Evolutionary conservation across 2,797 vertebrate genomes (phyloP).

Genomic region (Podarcis lilfordi): DNA sequence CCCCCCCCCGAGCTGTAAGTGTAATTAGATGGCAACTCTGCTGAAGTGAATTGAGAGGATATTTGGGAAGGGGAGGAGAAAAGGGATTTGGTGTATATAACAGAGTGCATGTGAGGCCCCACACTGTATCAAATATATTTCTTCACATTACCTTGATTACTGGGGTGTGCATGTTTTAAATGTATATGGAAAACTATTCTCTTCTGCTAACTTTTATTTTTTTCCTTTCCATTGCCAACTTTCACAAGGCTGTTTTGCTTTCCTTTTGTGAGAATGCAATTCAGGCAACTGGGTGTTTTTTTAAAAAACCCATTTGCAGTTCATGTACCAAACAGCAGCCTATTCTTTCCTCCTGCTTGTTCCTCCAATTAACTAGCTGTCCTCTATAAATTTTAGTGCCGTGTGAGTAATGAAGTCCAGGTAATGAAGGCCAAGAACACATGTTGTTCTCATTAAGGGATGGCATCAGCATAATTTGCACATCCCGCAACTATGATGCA

Average conservation of each 20-base stretch:
- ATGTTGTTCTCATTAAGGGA: slow-evolving; percentile 34
- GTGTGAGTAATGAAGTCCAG: slow-evolving; percentile 32
- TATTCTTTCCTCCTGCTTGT: slow-evolving; percentile 11
- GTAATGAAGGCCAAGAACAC: slow-evolving; percentile 33
- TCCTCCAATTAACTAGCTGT: slow-evolving; percentile 37
- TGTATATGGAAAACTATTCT: neutral
- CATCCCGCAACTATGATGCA: slow-evolving; percentile 12
- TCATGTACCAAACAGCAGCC: neutral
- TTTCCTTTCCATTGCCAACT: neutral
- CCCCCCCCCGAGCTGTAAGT: too few species aligned
- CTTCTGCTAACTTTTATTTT: neutral
- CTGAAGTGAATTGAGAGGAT: neutral
- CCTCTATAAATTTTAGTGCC: slow-evolving; percentile 23
- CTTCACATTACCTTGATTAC: neutral
- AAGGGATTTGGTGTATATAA: neutral
- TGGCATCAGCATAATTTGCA: slow-evolving; percentile 31
- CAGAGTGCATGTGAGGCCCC: neutral
- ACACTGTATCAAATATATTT: neutral
- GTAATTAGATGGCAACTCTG: neutral
- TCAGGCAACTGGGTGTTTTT: neutral
- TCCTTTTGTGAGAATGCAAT: neutral
- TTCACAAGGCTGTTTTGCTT: neutral
- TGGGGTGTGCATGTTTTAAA: neutral
- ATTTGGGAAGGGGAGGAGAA: neutral
- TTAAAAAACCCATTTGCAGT: neutral